Evolutionary conservation across 2,797 vertebrate species (phyloP).

Genomic region (Coranthus polyacanthus): DNA sequence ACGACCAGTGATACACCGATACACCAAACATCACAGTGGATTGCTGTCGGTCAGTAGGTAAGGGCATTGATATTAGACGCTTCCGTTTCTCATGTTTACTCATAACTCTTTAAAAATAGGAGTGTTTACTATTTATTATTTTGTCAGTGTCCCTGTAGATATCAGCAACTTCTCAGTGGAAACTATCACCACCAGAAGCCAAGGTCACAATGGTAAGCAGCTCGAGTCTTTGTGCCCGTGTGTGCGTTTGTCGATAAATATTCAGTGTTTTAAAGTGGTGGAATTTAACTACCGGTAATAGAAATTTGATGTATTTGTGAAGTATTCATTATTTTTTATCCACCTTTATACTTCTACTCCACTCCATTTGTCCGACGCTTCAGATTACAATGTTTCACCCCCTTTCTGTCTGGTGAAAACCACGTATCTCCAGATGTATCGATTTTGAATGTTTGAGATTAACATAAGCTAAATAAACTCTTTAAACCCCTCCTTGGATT

Average conservation of each 20-base stretch:
- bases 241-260: neutral
- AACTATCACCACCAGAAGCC: conserved; percentile 11
- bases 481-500: no score
- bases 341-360: no score
- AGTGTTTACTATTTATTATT: neutral
- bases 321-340: no score
- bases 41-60: conserved; percentile 37
- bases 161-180: conserved; percentile 17
- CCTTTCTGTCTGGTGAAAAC: no score
- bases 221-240: neutral
- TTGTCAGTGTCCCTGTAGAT: conserved; percentile 22
- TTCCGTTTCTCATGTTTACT: neutral
- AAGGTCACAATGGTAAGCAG: conserved; percentile 37
- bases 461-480: no score
- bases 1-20: conserved; percentile 23
- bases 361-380: no score
- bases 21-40: conserved; percentile 6
- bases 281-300: no score
- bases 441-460: no score
- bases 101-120: neutral
- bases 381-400: no score
- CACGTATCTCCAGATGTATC: no score
- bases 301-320: no score
- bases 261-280: neutral
- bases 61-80: neutral